Evolutionary conservation across 37 sponge, comb jelly and placozoan species (phyloP).

Genomic region (Mnemiopsis leidyi): DNA sequence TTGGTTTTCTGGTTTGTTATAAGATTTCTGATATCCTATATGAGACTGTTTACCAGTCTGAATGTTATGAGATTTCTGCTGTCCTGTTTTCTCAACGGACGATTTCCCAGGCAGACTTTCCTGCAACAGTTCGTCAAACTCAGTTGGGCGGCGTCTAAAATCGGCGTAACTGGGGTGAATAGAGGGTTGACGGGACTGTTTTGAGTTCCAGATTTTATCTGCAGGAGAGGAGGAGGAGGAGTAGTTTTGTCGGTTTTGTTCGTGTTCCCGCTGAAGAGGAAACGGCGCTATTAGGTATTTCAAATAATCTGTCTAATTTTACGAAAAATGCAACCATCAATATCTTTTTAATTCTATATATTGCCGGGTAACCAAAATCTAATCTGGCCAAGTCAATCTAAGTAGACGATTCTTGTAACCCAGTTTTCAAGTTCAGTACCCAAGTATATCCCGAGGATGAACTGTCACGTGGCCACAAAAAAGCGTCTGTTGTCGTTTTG

Average conservation of each 20-base stretch:
- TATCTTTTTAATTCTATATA: too few relatives aligned
- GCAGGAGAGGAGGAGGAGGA: background rate
- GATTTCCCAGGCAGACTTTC: background rate
- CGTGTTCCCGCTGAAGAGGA: background rate
- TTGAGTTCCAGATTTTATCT: background rate
- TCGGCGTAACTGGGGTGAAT: background rate
- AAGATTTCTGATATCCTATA: too few relatives aligned
- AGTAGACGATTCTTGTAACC: too few relatives aligned
- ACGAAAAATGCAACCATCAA: too few relatives aligned
- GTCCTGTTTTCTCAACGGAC: too few relatives aligned
- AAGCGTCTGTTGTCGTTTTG: background rate
- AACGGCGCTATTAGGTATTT: too few relatives aligned
- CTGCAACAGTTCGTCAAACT: background rate
- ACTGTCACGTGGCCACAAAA: background rate
- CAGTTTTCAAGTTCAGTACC: background rate
- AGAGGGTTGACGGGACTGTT: background rate
- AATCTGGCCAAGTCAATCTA: too few relatives aligned
- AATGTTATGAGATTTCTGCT: too few relatives aligned
- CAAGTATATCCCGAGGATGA: background rate
- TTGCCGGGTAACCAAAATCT: too few relatives aligned
- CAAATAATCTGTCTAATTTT: too few relatives aligned
- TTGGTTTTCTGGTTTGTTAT: too few relatives aligned
- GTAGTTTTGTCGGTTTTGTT: background rate
- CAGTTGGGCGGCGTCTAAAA: background rate
- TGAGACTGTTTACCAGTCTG: too few relatives aligned